Percentiles rank a stretch among this genome's conserved stretches.
Conservation (phyloP, 2,888 invertebrate genomes). For the Cephalotes varians region DNA sequence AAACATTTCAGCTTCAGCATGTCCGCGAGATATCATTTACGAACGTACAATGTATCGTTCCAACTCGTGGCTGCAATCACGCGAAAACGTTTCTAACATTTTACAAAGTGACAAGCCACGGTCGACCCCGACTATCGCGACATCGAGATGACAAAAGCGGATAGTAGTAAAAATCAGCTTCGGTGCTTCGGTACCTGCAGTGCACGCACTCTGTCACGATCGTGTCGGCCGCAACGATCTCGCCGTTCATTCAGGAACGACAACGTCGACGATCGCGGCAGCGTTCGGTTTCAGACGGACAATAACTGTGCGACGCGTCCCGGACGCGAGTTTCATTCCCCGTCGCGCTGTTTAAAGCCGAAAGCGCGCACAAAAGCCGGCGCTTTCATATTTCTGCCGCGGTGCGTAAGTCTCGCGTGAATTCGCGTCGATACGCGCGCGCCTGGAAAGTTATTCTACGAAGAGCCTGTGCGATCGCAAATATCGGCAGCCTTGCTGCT, state of each 20-base stretch:
- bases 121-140: conserved; percentile 41
- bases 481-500: conserved; percentile 25
- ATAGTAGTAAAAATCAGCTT: conserved; percentile 75
- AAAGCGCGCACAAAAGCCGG: conserved; percentile 67
- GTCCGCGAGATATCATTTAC: not conserved
- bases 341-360: conserved; percentile 41
- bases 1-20: not conserved
- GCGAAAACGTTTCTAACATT: conserved; percentile 45
- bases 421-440: conserved; percentile 58
- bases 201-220: conserved; percentile 63
- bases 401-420: conserved; percentile 70
- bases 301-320: conserved; percentile 63
- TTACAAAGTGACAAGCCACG: conserved; percentile 34
- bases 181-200: conserved; percentile 68
- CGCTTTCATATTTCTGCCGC: conserved; percentile 64
- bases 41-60: not conserved
- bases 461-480: conserved; percentile 60
- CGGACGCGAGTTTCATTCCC: conserved; percentile 74
- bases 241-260: conserved; percentile 69
- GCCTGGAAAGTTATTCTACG: conserved; percentile 62
- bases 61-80: conserved; percentile 20
- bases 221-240: conserved; percentile 36
- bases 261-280: conserved; percentile 63
- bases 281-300: conserved; percentile 67
- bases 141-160: conserved; percentile 40